Percentiles rank a stretch among this genome's conserved stretches.
phyloP scores from a whole-genome alignment of 2,113 vertebrate genomes.

The Callipepla squamata region DNA sequence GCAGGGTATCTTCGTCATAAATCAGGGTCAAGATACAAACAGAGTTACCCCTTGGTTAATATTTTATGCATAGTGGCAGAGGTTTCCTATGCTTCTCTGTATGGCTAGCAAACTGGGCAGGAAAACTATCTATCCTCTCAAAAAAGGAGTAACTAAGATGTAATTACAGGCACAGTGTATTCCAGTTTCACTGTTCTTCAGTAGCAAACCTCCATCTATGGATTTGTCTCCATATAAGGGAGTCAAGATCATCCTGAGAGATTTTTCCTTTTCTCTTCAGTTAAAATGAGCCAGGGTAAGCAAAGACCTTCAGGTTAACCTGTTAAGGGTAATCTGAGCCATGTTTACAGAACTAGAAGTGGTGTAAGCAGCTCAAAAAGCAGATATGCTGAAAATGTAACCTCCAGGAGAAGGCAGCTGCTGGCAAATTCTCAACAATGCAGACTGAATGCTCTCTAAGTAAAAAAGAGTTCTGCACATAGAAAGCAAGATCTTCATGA shows the following conservation, averaged over 20 bases:
- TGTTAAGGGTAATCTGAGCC: not conserved
- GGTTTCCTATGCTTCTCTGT: not conserved
- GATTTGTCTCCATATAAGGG: not conserved
- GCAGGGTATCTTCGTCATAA: not conserved
- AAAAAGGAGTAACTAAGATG: not conserved
- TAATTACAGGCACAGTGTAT: not conserved
- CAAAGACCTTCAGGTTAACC: not conserved
- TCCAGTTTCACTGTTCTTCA: not conserved
- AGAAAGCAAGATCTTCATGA: not conserved
- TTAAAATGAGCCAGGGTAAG: not conserved
- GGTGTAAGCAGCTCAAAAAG: not conserved
- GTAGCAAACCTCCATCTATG: not conserved
- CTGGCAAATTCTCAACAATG: not conserved
- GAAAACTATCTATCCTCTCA: not conserved
- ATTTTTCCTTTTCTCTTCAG: not conserved
- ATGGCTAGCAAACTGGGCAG: not conserved
- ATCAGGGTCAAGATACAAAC: not conserved
- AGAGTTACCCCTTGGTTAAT: fast-evolving
- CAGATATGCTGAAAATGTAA: not conserved
- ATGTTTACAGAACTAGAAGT: not conserved
- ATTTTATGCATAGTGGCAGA: not conserved
- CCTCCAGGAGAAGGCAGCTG: not conserved
- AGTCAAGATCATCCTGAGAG: not conserved
- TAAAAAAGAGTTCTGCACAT: fast-evolving
- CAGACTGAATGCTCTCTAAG: not conserved